Evolutionary conservation across 1,140 invertebrate genomes (phyloP).

Genomic region (Listronotus oregonensis): DNA sequence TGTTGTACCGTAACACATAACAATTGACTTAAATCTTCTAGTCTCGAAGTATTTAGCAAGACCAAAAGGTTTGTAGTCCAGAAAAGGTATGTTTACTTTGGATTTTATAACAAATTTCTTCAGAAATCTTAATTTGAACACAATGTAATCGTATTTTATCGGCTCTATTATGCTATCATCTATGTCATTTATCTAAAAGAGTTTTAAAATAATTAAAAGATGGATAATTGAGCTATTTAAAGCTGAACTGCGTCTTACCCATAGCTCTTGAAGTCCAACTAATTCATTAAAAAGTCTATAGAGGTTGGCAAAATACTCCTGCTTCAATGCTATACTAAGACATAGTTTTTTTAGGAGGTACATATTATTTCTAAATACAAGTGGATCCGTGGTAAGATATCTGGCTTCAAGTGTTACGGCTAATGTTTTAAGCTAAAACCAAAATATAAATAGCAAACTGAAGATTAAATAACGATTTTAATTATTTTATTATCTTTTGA

Average conservation of each 20-base stretch:
- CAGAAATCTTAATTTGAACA: conserved; percentile 23
- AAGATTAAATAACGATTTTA: no score
- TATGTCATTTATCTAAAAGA: conserved; percentile 31
- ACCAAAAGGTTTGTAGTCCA: conserved; percentile 31
- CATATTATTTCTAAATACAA: conserved; percentile 21
- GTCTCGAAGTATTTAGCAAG: conserved; percentile 30
- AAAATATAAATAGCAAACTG: conserved; percentile 3
- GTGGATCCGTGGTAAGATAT: conserved; percentile 19
- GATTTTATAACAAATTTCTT: conserved; percentile 33
- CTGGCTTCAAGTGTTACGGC: conserved; percentile 24
- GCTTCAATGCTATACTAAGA: conserved; percentile 25
- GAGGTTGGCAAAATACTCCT: conserved; percentile 8
- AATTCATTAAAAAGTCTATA: conserved; percentile 31
- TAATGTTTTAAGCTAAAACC: conserved; percentile 25
- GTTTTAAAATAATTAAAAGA: no score
- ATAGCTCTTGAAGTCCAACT: conserved; percentile 29
- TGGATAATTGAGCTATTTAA: no score
- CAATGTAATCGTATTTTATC: conserved; percentile 25
- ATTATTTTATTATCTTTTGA: no score
- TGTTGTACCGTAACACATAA: conserved; percentile 29
- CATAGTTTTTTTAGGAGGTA: conserved; percentile 29
- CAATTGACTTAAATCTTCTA: conserved; percentile 32
- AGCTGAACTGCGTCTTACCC: conserved; percentile 18
- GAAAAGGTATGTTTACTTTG: conserved; percentile 22
- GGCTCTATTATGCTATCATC: conserved; percentile 13